Percentiles rank a stretch among this genome's conserved stretches.
Evolutionary conservation across 1,140 invertebrate species (phyloP).

Genomic region (Thaumetopoea pityocampa): DNA sequence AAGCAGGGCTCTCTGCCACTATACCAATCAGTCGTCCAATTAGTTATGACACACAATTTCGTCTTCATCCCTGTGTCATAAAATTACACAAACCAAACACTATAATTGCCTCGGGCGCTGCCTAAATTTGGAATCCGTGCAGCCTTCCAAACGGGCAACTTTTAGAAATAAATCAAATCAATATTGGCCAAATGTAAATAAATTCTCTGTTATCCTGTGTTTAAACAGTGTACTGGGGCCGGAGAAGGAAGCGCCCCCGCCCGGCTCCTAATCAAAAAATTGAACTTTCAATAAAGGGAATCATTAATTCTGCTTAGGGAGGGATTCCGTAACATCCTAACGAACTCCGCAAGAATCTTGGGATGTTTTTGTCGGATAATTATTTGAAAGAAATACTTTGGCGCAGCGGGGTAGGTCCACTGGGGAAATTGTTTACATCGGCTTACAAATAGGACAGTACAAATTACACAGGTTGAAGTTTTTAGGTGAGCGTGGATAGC

Average conservation of each 20-base stretch:
- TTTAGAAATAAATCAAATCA: conserved; percentile 49
- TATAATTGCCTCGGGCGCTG: too few species aligned
- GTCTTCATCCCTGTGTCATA: not conserved
- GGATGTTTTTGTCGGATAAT: conserved; percentile 70
- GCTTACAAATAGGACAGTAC: conserved; percentile 11
- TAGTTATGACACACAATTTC: too few species aligned
- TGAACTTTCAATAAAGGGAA: conserved; percentile 73
- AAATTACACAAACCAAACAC: too few species aligned
- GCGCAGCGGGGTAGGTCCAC: conserved; percentile 32
- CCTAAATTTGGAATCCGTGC: too few species aligned
- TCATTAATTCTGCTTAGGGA: conserved; percentile 73
- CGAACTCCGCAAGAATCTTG: conserved; percentile 68
- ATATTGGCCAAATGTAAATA: conserved; percentile 70
- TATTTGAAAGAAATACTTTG: conserved; percentile 65
- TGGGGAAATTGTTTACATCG: conserved; percentile 28
- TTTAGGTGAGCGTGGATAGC: too few species aligned
- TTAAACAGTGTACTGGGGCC: conserved; percentile 58
- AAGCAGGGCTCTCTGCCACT: too few species aligned
- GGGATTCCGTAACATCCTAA: conserved; percentile 55
- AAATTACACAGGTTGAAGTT: too few species aligned
- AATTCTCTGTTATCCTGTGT: conserved; percentile 69
- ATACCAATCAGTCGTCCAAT: too few species aligned
- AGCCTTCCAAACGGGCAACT: conserved; percentile 9
- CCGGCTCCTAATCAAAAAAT: conserved; percentile 69
- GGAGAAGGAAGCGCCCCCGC: conserved; percentile 32